Conservation (phyloP, 23 tunicate species). For the Ciona savignyi region DNA sequence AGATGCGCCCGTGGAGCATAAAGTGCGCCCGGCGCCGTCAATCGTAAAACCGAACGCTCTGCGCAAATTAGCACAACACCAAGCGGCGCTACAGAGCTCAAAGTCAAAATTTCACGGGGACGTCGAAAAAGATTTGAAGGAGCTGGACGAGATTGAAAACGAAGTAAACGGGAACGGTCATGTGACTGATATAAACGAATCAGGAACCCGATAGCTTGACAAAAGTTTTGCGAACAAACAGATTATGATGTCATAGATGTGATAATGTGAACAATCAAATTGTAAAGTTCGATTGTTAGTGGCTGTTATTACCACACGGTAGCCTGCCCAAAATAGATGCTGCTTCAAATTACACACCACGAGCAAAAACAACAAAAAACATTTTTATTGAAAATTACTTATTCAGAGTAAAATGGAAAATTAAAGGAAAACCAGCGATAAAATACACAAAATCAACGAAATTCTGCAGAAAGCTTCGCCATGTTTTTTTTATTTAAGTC, state of each 20-base stretch:
- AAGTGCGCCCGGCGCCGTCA: not conserved
- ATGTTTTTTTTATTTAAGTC: too few species aligned
- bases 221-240: not conserved
- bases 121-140: constrained; percentile 46
- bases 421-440: too few species aligned
- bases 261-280: not conserved
- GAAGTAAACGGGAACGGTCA: constrained; percentile 16
- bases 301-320: too few species aligned
- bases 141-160: constrained; percentile 49
- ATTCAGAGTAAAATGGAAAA: too few species aligned
- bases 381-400: too few species aligned
- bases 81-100: constrained; percentile 15
- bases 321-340: too few species aligned
- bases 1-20: not conserved
- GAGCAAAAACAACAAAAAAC: too few species aligned
- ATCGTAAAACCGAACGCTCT: constrained; percentile 66
- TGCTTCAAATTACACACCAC: too few species aligned
- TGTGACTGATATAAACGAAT: not conserved
- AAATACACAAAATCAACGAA: too few species aligned
- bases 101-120: constrained; percentile 62
- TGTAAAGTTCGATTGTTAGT: not conserved
- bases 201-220: not conserved
- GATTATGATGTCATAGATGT: not conserved
- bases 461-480: too few species aligned
- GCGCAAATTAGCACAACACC: constrained; percentile 54